phyloP scores from a whole-genome alignment of 1,140 invertebrate species.

The Drosophila repleta region DNA sequence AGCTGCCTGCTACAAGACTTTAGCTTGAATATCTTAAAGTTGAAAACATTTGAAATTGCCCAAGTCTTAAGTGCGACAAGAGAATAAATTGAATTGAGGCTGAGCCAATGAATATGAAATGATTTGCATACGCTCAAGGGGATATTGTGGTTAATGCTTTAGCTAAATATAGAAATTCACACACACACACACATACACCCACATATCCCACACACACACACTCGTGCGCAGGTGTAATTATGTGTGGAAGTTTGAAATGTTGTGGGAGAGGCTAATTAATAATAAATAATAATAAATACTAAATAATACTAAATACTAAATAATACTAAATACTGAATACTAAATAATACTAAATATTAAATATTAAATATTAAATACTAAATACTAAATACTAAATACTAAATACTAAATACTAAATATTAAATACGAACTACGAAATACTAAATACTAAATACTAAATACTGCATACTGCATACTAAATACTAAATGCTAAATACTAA shows the following conservation, averaged over 20 bases:
- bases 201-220: background rate
- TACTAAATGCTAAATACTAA: background rate
- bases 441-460: conserved; percentile 4
- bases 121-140: background rate
- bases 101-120: conserved; percentile 13
- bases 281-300: conserved; percentile 6
- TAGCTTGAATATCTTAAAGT: background rate
- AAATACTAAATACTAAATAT: too few relatives aligned
- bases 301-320: background rate
- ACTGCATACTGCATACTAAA: too few relatives aligned
- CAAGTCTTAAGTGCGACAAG: too few relatives aligned
- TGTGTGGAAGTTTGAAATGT: conserved; percentile 45
- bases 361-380: conserved; percentile 2
- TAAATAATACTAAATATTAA: background rate
- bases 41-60: background rate
- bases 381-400: background rate
- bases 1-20: background rate
- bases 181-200: background rate
- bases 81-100: conserved; percentile 6
- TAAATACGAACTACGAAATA: background rate
- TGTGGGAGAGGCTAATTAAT: background rate
- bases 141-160: conserved; percentile 1
- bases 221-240: conserved; percentile 42
- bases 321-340: background rate
- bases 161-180: conserved; percentile 19